Base-by-base conservation (phyloP, 2,888 invertebrate species). In the Caenorhabditis sp. region DNA sequence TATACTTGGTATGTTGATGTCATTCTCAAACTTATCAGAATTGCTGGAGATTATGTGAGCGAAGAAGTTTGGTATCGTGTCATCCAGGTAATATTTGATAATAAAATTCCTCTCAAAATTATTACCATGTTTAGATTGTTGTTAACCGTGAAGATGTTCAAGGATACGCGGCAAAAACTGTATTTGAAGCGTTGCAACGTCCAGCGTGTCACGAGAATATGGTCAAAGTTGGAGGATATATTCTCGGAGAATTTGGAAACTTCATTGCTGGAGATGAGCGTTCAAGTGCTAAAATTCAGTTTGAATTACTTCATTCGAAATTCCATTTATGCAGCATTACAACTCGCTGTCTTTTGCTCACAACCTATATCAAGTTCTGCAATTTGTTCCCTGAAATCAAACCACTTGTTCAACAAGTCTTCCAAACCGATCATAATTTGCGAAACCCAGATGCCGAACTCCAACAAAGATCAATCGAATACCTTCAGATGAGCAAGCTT, bases 41-140 rank as follows among this genome's bases (percentile, higher is more conserved):
- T 99, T 90, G 99, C 99, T 84, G 99, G 99, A 69, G 99, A 99
- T 89, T 99, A 97, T 90, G 99, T 99, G 27, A 96, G 95, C 69
- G 99, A 99, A 89, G 99, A 99, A 90, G 97, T 97, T 49, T 99
- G 99, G 99, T 99, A 97, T 89, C 92, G 99, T 88, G 97, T 99
- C 64, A 97, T 99, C 85, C 86, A 86, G 81, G 84, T 84, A 95
- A 31, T n/a, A n/a, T n/a, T n/a, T n/a, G n/a, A n/a, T n/a, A n/a
- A n/a, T n/a, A n/a, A n/a, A n/a, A n/a, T n/a, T n/a, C n/a, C n/a
- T n/a, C n/a, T n/a, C n/a, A n/a, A n/a, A n/a, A n/a, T n/a, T n/a
- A n/a, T n/a, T n/a, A n/a, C n/a, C n/a, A 27, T 27, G 61, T 80
- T 58, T 96, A 99, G 90, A 99, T 99, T 88, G 97, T 99, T 43